phyloP scores from a whole-genome alignment of 1,140 invertebrate genomes.

The Vanessa atalanta region DNA sequence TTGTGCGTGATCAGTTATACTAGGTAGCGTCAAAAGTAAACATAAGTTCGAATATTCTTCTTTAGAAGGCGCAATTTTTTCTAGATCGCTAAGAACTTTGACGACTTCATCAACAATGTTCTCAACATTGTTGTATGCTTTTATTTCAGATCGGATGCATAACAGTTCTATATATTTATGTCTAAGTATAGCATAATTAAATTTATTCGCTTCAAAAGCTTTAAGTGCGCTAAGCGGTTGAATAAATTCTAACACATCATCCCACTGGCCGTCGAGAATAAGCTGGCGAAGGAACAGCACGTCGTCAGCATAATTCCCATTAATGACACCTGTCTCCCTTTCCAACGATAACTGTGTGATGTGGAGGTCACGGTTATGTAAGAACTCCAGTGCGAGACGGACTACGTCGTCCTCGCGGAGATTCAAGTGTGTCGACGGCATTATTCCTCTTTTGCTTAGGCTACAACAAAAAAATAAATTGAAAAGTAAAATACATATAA shows the following conservation, averaged over 20 bases:
- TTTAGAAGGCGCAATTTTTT: constrained; percentile 93
- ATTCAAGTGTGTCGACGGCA: constrained; percentile 91
- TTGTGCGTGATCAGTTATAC: constrained; percentile 93
- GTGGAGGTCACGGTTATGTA: constrained; percentile 93
- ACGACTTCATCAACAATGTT: constrained; percentile 97
- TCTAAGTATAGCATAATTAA: constrained; percentile 92
- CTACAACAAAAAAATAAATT: constrained; percentile 48
- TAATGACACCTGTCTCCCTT: constrained; percentile 97
- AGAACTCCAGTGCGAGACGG: constrained; percentile 94
- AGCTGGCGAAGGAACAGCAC: constrained; percentile 95
- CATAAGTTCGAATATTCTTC: constrained; percentile 97
- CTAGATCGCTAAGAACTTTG: constrained; percentile 93
- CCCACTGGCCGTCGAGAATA: constrained; percentile 98
- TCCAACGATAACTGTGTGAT: constrained; percentile 96
- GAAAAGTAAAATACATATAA: background rate
- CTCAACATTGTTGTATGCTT: constrained; percentile 88
- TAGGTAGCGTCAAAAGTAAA: constrained; percentile 93
- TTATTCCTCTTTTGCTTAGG: constrained; percentile 58
- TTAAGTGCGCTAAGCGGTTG: constrained; percentile 94
- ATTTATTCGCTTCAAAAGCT: constrained; percentile 89
- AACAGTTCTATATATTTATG: constrained; percentile 97
- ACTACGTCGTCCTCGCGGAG: constrained; percentile 95
- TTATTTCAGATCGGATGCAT: constrained; percentile 94
- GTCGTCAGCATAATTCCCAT: constrained; percentile 94
- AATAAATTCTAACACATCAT: constrained; percentile 97